A percentile compares a stretch with the other conserved stretches of the same genome.
phyloP scores from a whole-genome alignment of 1,140 invertebrate species.

The Drosophila paulistorum region DNA sequence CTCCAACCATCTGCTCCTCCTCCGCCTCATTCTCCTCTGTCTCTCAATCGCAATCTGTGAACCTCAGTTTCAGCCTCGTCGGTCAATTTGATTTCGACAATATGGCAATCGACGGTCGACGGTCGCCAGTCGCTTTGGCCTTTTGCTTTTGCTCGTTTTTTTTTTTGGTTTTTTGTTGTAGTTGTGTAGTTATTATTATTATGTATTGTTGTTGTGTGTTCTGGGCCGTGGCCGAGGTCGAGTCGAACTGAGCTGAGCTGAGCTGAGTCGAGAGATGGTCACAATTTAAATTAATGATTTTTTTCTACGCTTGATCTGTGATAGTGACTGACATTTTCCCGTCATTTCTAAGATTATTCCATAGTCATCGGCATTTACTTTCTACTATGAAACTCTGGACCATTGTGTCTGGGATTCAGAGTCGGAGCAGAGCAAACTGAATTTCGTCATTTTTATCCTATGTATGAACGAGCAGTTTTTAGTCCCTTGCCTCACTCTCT shows the following conservation, averaged over 20 bases:
- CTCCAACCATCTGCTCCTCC: background rate
- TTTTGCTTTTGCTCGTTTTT: slow-evolving; percentile 36
- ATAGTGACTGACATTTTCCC: slow-evolving; percentile 79
- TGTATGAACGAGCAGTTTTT: slow-evolving; percentile 72
- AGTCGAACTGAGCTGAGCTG: slow-evolving; percentile 40
- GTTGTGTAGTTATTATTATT: slow-evolving; percentile 23
- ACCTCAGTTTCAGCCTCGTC: slow-evolving; percentile 32
- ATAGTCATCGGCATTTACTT: slow-evolving; percentile 78
- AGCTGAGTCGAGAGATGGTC: slow-evolving; percentile 60
- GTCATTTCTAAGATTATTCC: slow-evolving; percentile 75
- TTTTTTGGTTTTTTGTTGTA: slow-evolving; percentile 24
- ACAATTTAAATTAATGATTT: slow-evolving; percentile 82
- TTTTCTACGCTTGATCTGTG: slow-evolving; percentile 79
- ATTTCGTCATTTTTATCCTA: slow-evolving; percentile 49
- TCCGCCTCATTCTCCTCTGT: background rate
- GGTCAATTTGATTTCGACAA: slow-evolving; percentile 63
- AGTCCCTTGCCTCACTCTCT: background rate
- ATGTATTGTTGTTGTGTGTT: slow-evolving; percentile 30
- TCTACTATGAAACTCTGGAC: slow-evolving; percentile 39
- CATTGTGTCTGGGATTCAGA: slow-evolving; percentile 36
- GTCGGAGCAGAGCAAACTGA: background rate
- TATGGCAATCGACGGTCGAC: slow-evolving; percentile 53
- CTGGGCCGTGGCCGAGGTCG: slow-evolving; percentile 47
- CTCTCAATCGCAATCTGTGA: slow-evolving; percentile 4
- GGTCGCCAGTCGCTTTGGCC: slow-evolving; percentile 46